These are phyloP conservation scores for Choloepus hoffmanni DNA, from an alignment of 2,113 vertebrate species.

Conservation along the genomic window DNA sequence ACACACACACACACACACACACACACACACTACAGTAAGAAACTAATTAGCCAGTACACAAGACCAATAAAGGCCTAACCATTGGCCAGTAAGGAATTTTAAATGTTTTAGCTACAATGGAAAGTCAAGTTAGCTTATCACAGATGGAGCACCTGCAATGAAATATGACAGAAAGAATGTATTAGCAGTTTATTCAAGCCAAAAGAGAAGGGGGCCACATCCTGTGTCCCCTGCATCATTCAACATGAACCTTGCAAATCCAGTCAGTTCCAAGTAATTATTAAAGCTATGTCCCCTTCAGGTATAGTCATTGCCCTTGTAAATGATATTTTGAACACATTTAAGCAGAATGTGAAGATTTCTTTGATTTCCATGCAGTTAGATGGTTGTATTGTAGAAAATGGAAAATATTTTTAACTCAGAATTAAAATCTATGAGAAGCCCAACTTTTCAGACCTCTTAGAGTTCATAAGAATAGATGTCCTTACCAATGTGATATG, in stretches of 20 bases:
- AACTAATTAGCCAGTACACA: neutral
- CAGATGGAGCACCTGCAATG: neutral
- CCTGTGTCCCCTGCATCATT: neutral
- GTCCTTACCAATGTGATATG: neutral
- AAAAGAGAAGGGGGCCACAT: neutral
- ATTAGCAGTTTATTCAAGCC: neutral
- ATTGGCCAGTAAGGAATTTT: neutral
- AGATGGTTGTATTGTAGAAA: neutral
- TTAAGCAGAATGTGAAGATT: neutral
- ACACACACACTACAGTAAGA: neutral
- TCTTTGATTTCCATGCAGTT: neutral
- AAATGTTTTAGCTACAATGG: neutral
- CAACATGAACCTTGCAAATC: neutral
- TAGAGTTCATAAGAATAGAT: neutral
- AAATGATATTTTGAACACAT: neutral
- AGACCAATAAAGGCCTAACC: neutral
- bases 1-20: neutral
- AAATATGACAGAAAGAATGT: neutral
- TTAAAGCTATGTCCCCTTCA: neutral
- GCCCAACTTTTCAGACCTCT: neutral
- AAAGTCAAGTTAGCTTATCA: neutral
- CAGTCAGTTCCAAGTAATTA: neutral
- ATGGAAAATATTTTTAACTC: neutral
- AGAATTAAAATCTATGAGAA: neutral
- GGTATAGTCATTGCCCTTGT: neutral